These are phyloP conservation scores for Lethrus apterus DNA, from an alignment of 1,140 invertebrate genomes.

Conservation along the genomic window DNA sequence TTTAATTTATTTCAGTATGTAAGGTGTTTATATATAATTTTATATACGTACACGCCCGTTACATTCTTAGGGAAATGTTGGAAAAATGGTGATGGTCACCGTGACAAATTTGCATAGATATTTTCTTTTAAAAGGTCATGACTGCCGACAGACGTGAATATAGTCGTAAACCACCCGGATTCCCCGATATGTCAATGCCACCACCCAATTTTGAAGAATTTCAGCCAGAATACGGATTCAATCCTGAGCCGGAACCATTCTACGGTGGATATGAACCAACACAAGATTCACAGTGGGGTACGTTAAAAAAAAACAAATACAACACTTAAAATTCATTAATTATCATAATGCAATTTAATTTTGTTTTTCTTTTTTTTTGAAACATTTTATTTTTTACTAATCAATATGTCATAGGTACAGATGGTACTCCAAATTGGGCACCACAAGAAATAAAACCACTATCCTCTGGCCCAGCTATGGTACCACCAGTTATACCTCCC, in stretches of 20 bases:
- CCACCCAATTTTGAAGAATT: slow-evolving; percentile 50
- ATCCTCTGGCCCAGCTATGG: slow-evolving; percentile 40
- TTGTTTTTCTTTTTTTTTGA: no score
- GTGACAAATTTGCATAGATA: no score
- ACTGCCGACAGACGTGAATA: slow-evolving; percentile 80
- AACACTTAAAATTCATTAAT: no score
- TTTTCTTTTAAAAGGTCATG: slow-evolving; percentile 56
- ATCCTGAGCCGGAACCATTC: slow-evolving; percentile 56
- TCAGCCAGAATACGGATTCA: slow-evolving; percentile 46
- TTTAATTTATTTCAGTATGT: no score
- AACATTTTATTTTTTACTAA: no score
- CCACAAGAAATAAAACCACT: slow-evolving; percentile 56
- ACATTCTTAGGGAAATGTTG: no score
- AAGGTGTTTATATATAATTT: no score
- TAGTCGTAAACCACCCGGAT: slow-evolving; percentile 55
- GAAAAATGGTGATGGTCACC: no score
- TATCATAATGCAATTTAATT: no score
- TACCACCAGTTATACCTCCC: slow-evolving; percentile 33
- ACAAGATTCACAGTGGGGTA: slow-evolving; percentile 62
- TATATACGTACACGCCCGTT: no score
- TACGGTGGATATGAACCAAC: slow-evolving; percentile 66
- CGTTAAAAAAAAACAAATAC: no score
- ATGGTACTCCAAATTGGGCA: slow-evolving; percentile 45
- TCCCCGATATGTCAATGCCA: slow-evolving; percentile 58
- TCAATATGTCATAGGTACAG: slow-evolving; percentile 13